Evolutionary conservation across 2,888 invertebrate species (phyloP).

Genomic region (Noctua janthe): DNA sequence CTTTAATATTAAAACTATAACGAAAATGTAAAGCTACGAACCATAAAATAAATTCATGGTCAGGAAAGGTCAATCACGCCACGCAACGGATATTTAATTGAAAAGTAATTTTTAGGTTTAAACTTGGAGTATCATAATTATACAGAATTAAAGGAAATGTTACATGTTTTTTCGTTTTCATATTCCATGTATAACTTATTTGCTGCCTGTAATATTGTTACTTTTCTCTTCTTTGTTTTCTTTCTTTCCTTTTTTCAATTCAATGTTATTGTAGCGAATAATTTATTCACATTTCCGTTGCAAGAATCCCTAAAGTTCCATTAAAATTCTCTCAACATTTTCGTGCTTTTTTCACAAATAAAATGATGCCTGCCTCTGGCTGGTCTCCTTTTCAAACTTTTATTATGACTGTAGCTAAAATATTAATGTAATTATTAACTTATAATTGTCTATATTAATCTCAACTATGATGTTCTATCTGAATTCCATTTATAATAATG

Average conservation of each 20-base stretch:
- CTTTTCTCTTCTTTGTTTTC: too few species aligned
- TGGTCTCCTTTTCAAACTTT: background rate
- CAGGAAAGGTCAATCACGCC: conserved; percentile 51
- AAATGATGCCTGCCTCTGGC: background rate
- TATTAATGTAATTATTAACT: background rate
- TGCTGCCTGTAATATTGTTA: background rate
- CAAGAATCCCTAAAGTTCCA: conserved; percentile 3
- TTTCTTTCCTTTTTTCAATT: background rate
- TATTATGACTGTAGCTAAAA: background rate
- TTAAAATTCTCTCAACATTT: conserved; percentile 6
- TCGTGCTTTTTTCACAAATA: background rate
- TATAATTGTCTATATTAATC: background rate
- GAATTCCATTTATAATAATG: background rate
- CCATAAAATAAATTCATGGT: conserved; percentile 50
- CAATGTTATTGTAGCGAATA: conserved; percentile 10
- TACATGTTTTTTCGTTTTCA: background rate
- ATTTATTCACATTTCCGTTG: conserved; percentile 1
- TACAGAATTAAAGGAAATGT: background rate
- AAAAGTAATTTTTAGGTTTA: background rate
- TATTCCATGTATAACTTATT: background rate
- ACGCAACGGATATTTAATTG: conserved; percentile 20
- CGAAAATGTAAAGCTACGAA: conserved; percentile 27
- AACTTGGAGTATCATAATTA: conserved; percentile 3
- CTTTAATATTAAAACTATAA: conserved; percentile 23
- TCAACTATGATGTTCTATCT: background rate